Evolutionary conservation across 2,888 invertebrate genomes (phyloP).

Genomic region (Macrosiphum euphorbiae): DNA sequence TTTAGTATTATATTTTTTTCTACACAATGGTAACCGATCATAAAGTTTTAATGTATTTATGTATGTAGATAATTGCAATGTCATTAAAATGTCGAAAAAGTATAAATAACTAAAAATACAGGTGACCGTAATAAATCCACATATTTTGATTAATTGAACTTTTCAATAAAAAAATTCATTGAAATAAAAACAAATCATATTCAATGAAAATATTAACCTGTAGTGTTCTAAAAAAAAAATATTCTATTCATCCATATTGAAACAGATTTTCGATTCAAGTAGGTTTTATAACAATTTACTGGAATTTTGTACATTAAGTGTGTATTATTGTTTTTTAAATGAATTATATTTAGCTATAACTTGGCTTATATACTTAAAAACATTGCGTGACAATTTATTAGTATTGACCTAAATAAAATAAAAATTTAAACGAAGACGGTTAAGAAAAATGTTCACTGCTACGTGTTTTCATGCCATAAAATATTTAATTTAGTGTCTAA

Average conservation of each 20-base stretch:
- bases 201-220: not conserved
- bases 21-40: not conserved
- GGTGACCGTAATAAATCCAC: not conserved
- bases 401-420: not conserved
- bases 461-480: no score
- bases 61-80: not conserved
- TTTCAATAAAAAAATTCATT: not conserved
- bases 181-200: not conserved
- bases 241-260: not conserved
- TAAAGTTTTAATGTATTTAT: not conserved
- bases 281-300: not conserved
- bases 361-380: not conserved
- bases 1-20: not conserved
- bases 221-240: not conserved
- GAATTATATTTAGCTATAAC: not conserved
- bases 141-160: not conserved
- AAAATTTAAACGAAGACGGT: not conserved
- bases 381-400: not conserved
- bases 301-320: not conserved
- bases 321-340: not conserved
- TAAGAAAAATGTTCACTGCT: no score
- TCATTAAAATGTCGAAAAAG: not conserved
- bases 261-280: not conserved
- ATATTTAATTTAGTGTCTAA: no score
- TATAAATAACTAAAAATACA: not conserved